Conservation (phyloP, 2,797 vertebrate genomes). For the Parambassis ranga region DNA sequence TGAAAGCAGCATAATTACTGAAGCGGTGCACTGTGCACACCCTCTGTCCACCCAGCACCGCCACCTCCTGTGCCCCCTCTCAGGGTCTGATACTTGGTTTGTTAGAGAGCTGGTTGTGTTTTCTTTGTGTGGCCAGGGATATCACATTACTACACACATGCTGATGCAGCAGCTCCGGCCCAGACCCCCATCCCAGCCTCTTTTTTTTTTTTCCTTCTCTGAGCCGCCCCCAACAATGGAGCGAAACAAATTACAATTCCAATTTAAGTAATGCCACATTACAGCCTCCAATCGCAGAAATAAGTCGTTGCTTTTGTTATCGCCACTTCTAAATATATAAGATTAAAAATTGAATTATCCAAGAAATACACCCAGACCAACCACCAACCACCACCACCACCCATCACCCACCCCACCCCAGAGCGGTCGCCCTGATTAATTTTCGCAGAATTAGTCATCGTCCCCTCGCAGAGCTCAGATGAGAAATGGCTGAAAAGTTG, state of each 20-base stretch:
- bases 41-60: background rate
- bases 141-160: slow-evolving; percentile 84
- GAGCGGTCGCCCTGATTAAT: slow-evolving; percentile 48
- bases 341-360: slow-evolving; percentile 61
- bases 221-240: slow-evolving; percentile 52
- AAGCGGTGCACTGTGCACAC: slow-evolving; percentile 21
- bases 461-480: slow-evolving; percentile 37
- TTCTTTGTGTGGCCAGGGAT: slow-evolving; percentile 79
- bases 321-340: slow-evolving; percentile 48
- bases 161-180: slow-evolving; percentile 79
- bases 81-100: slow-evolving; percentile 68
- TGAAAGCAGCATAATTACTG: slow-evolving; percentile 55
- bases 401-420: background rate
- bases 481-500: slow-evolving; percentile 50
- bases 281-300: slow-evolving; percentile 47
- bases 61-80: slow-evolving; percentile 43
- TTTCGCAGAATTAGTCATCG: slow-evolving; percentile 65
- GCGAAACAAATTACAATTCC: slow-evolving; percentile 62
- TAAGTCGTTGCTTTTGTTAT: slow-evolving; percentile 55
- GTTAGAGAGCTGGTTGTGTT: slow-evolving; percentile 77
- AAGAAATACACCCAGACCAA: slow-evolving; percentile 28
- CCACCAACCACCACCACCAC: background rate
- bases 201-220: background rate
- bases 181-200: slow-evolving; percentile 10
- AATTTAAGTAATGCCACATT: slow-evolving; percentile 50